A percentile compares a stretch with the other conserved stretches of the same genome.
phyloP scores from a whole-genome alignment of 2,113 vertebrate species.

The Stegastes partitus region DNA sequence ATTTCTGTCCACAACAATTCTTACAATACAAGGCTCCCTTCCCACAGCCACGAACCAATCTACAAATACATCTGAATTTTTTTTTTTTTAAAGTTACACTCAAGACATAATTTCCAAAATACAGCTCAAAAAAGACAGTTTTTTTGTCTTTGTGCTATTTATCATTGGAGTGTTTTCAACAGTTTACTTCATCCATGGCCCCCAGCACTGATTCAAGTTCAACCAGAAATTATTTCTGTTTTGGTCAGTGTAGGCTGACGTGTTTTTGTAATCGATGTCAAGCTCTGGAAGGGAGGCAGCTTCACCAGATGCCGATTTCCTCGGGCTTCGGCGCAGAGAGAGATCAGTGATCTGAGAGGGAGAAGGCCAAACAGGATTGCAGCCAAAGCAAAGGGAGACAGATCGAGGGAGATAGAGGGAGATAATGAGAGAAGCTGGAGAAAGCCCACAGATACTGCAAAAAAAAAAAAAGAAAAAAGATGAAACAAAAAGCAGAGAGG shows the following conservation, averaged over 20 bases:
- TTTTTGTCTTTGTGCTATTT: background rate
- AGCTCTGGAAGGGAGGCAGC: conserved; percentile 51
- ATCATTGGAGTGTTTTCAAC: conserved; percentile 7
- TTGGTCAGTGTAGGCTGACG: conserved; percentile 17
- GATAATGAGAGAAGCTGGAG: conserved; percentile 52
- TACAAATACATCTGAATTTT: background rate
- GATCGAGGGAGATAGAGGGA: conserved; percentile 37
- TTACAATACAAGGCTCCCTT: background rate
- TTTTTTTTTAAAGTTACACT: background rate
- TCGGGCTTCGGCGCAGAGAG: conserved; percentile 9
- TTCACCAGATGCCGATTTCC: conserved; percentile 35
- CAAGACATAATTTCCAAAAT: background rate
- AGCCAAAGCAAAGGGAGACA: conserved; percentile 47
- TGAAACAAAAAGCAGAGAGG: conserved; percentile 4
- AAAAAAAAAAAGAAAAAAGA: too few species aligned
- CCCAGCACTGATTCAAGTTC: background rate
- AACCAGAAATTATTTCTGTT: conserved; percentile 23
- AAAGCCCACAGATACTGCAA: conserved; percentile 34
- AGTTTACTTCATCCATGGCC: background rate
- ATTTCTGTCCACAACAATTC: conserved; percentile 1
- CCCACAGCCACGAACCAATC: background rate
- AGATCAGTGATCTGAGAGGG: conserved; percentile 48
- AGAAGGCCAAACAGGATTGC: conserved; percentile 35
- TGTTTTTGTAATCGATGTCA: conserved; percentile 41
- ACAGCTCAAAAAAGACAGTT: background rate